Evolutionary conservation across 2,888 invertebrate species (phyloP).

Genomic region (Dynastes grantii): DNA sequence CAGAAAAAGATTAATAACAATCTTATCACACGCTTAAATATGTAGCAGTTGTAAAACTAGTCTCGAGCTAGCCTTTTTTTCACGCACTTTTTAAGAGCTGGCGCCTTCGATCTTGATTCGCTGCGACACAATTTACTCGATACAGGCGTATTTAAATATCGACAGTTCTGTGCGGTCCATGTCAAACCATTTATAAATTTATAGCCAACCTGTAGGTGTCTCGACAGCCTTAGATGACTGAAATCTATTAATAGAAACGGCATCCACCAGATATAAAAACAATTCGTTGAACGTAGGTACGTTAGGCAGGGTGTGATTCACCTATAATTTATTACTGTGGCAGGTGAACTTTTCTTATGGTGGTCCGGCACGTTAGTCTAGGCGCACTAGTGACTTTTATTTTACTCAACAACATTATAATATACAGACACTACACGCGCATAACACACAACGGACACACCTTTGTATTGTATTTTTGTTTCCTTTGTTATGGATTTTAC

Average conservation of each 20-base stretch:
- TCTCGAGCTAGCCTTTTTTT: neutral
- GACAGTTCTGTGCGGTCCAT: constrained; percentile 44
- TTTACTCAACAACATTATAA: constrained; percentile 57
- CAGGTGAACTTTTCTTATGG: constrained; percentile 63
- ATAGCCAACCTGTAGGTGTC: constrained; percentile 46
- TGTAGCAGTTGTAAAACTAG: too few species aligned
- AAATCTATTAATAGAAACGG: constrained; percentile 53
- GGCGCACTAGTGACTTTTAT: constrained; percentile 63
- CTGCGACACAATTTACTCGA: constrained; percentile 27
- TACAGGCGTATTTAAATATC: constrained; percentile 39
- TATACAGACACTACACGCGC: constrained; percentile 36
- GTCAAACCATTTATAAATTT: constrained; percentile 50
- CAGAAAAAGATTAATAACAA: too few species aligned
- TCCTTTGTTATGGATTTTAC: constrained; percentile 54
- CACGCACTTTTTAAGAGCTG: constrained; percentile 5
- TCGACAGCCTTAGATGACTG: constrained; percentile 51
- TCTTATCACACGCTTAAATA: too few species aligned
- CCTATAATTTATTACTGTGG: constrained; percentile 62
- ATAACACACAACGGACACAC: constrained; percentile 49
- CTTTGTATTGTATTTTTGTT: constrained; percentile 53
- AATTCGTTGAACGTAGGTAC: constrained; percentile 53
- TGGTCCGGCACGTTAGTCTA: constrained; percentile 63
- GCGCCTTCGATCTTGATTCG: constrained; percentile 18
- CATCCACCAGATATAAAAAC: constrained; percentile 49
- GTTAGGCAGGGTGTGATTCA: constrained; percentile 61